Percentiles rank a stretch among this genome's conserved stretches.
phyloP scores from a whole-genome alignment of 2,797 vertebrate species.

The Aphelocoma californica region DNA sequence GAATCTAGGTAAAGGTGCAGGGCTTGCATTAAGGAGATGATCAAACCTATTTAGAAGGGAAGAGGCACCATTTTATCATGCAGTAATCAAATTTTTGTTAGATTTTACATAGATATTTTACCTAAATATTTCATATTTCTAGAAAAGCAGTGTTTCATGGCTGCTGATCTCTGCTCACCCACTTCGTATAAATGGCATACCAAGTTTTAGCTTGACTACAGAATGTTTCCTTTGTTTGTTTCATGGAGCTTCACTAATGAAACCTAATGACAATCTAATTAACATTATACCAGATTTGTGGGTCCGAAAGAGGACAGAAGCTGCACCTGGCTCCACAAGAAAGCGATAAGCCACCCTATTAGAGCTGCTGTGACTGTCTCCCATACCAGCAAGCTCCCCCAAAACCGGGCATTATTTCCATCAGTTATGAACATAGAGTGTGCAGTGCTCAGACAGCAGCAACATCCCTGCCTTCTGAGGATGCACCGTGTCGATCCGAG shows the following conservation, averaged over 20 bases:
- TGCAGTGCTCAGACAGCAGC: not conserved
- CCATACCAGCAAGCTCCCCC: not conserved
- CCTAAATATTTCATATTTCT: not conserved
- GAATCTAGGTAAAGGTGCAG: not conserved
- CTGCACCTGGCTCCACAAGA: not conserved
- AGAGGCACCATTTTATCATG: not conserved
- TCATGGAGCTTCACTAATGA: not conserved
- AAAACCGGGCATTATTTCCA: not conserved
- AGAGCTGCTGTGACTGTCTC: not conserved
- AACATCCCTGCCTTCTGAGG: not conserved
- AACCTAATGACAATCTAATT: not conserved
- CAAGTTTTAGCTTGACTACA: not conserved
- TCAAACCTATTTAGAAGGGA: not conserved
- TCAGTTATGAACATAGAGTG: not conserved
- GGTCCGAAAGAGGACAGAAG: not conserved
- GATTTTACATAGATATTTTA: not conserved
- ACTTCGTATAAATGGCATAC: not conserved
- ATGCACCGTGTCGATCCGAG: not conserved
- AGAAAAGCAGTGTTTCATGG: not conserved
- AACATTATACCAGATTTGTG: not conserved
- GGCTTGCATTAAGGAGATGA: not conserved
- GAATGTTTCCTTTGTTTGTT: not conserved
- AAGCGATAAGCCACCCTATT: not conserved
- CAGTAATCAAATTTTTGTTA: not conserved
- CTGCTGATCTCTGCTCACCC: not conserved